Percentiles rank a stretch among this genome's conserved stretches.
phyloP scores from a whole-genome alignment of 2,113 vertebrate genomes.

The Brachyhypopomus gauderio region DNA sequence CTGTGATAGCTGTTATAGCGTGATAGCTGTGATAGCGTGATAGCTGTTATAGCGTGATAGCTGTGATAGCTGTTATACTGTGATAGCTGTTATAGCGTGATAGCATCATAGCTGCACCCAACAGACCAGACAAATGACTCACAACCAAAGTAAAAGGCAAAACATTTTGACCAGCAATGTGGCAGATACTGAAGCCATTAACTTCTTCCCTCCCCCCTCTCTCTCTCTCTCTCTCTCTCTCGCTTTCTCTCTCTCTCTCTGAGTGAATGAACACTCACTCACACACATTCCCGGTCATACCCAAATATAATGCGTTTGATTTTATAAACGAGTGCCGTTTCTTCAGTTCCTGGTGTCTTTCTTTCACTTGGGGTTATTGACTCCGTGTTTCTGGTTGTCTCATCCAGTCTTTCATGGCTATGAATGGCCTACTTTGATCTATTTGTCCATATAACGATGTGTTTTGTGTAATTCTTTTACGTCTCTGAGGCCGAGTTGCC shows the following conservation, averaged over 20 bases:
- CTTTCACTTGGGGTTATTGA: not conserved
- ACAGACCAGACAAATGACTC: constrained; percentile 36
- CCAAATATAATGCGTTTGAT: not conserved
- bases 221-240: not conserved
- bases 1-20: no score
- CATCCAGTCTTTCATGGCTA: no score
- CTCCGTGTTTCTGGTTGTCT: no score
- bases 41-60: no score
- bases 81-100: no score
- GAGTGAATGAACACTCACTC: not conserved
- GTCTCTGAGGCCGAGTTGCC: not conserved
- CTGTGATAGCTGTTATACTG: no score
- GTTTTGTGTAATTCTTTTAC: not conserved
- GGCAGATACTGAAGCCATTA: constrained; percentile 21
- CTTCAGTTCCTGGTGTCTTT: not conserved
- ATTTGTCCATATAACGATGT: not conserved
- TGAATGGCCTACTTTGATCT: not conserved
- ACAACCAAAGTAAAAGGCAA: constrained; percentile 36
- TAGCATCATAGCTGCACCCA: constrained; percentile 17
- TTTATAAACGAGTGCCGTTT: constrained; percentile 3
- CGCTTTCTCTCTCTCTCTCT: not conserved
- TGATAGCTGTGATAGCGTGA: no score
- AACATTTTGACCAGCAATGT: no score
- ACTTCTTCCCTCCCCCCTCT: not conserved
- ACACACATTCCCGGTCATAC: not conserved